Evolutionary conservation across 2,797 vertebrate genomes (phyloP), one percentile per base, ranked within the genome.

Genomic region (Coracias cyanogaster): DNA sequence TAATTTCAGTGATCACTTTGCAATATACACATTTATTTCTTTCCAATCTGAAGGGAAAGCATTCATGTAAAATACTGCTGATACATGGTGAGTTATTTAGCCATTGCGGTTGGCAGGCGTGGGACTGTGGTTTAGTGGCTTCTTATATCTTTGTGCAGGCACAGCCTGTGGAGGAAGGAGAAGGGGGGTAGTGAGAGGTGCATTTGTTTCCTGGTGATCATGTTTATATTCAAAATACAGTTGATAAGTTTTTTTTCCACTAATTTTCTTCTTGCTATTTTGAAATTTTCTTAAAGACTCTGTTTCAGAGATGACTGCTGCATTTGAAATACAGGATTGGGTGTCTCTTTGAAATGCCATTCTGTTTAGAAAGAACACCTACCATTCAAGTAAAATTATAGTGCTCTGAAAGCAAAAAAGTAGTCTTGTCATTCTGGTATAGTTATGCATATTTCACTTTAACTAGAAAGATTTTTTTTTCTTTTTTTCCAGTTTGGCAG

Each of bases 331-430:
- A 83, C 66, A 70, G 73, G 95, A 96, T 76, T 97, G 48, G 43
- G 87, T 97, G 86, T 94, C 92, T 97, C 90, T 97, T 95, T 87
- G 95, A 97, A 97, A 92, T 94, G 90, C 61, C 91, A 62, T 97
- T 97, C 65, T 82, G 72, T 97, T 97, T 95, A 96, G 86, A 92
- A 96, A 94, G 83, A 97, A 97, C 96, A 97, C 95, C 96, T 98
- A 98, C 94, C 83, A 97, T 97, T 98, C 98, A 97, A 97, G 90
- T 96, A 94, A 98, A 98, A 98, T 98, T 98, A 97, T 35, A 98
- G 96, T 97, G 86, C 80, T 97, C 73, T 85, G 90, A 86, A 85
- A 93, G 96, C 60, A 76, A 97, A 97, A 97, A 97, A 97, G 87
- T 41, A 96, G 72, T 91, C 96, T 97, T 98, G 96, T 98, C 97